Conservation (phyloP, 2,888 invertebrate genomes). For the Adelphocoris suturalis region DNA sequence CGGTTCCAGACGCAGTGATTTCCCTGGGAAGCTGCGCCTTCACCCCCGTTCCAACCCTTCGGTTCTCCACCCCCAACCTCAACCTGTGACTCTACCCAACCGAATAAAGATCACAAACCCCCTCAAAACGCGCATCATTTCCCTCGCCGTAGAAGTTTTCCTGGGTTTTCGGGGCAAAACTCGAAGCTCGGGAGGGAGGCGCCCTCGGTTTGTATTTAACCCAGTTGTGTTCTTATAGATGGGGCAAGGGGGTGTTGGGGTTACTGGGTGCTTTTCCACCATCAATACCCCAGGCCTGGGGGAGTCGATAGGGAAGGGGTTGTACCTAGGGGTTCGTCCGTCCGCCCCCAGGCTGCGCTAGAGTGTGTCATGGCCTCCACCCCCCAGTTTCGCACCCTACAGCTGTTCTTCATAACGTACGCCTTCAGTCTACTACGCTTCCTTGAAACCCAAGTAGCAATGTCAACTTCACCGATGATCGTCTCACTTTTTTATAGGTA, state of each 20-base stretch:
- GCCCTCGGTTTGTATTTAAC: conserved; percentile 56
- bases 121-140: conserved; percentile 17
- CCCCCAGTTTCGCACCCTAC: conserved; percentile 62
- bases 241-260: conserved; percentile 18
- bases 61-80: background rate
- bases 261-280: conserved; percentile 51
- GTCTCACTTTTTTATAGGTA: conserved; percentile 57
- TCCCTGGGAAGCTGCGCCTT: conserved; percentile 14
- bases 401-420: conserved; percentile 71
- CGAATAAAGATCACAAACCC: background rate
- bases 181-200: background rate
- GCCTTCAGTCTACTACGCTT: conserved; percentile 59
- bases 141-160: conserved; percentile 1
- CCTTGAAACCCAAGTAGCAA: conserved; percentile 55
- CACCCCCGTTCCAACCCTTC: background rate
- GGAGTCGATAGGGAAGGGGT: conserved; percentile 60
- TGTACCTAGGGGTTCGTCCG: conserved; percentile 46
- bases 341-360: conserved; percentile 62
- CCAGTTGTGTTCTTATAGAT: conserved; percentile 50
- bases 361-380: conserved; percentile 63
- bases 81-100: background rate
- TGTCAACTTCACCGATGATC: conserved; percentile 64
- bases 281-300: conserved; percentile 69
- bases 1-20: background rate
- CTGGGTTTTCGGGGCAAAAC: conserved; percentile 26